Percentiles rank a stretch among this genome's conserved stretches.
These are phyloP conservation scores for Drosophila pachea DNA, from an alignment of 1,140 invertebrate species.

Conservation along the genomic window DNA sequence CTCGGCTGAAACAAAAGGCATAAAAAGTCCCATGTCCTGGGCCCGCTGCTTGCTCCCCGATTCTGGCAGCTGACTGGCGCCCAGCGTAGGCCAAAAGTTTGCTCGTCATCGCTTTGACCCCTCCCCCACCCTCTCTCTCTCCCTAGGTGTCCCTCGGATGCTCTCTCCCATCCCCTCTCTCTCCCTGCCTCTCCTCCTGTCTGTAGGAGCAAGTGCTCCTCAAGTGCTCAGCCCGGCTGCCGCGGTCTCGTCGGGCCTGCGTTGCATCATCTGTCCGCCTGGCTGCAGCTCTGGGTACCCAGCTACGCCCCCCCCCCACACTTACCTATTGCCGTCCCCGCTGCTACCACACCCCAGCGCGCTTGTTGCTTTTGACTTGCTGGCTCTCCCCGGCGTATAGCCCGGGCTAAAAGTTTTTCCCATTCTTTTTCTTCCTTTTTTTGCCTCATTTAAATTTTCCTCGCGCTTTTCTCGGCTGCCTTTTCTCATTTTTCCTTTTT, in stretches of 20 bases:
- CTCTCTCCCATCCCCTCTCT: background rate
- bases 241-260: constrained; percentile 47
- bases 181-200: background rate
- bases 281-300: constrained; percentile 20
- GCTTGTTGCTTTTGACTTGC: constrained; percentile 66
- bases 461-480: constrained; percentile 20
- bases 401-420: constrained; percentile 49
- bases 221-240: constrained; percentile 7
- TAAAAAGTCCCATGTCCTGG: constrained; percentile 35
- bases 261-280: constrained; percentile 51
- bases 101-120: background rate
- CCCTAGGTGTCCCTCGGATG: background rate
- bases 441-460: constrained; percentile 54
- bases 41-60: background rate
- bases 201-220: constrained; percentile 10
- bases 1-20: constrained; percentile 32
- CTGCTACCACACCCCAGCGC: constrained; percentile 27
- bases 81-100: constrained; percentile 31
- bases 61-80: background rate
- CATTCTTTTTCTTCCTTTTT: constrained; percentile 26
- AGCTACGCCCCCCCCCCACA: background rate
- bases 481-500: constrained; percentile 34
- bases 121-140: background rate
- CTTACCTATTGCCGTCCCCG: background rate
- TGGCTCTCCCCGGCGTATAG: constrained; percentile 49